Evolutionary conservation across 2,113 vertebrate species (phyloP).

Genomic region (Barbus barbus): DNA sequence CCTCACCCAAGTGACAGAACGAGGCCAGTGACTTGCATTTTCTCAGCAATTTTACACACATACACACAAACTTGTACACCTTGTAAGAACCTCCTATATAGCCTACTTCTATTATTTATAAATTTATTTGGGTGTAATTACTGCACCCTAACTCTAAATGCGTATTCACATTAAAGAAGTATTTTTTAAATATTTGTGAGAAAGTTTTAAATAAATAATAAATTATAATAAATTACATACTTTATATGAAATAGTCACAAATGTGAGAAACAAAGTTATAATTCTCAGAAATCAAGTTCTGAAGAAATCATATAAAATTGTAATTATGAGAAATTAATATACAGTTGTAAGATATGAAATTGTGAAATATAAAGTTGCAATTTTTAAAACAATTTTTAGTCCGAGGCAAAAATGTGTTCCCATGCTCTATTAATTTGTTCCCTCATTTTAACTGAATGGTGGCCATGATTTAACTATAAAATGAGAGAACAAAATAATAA

Average conservation of each 20-base stretch:
- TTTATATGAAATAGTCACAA: too few species aligned
- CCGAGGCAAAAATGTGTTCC: background rate
- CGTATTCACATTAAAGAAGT: background rate
- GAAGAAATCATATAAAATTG: too few species aligned
- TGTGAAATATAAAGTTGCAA: background rate
- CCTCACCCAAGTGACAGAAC: constrained; percentile 53
- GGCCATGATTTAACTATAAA: background rate
- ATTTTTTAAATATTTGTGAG: too few species aligned
- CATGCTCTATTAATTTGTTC: background rate
- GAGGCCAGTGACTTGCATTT: constrained; percentile 24
- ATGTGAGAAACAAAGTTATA: too few species aligned
- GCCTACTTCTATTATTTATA: background rate
- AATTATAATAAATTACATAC: too few species aligned
- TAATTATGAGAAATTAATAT: background rate
- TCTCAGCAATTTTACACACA: constrained; percentile 24
- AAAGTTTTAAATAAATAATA: too few species aligned
- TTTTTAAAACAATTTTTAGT: background rate
- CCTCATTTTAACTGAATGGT: background rate
- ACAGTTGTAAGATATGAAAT: background rate
- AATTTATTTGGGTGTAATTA: background rate
- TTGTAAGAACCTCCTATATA: background rate
- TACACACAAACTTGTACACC: constrained; percentile 3
- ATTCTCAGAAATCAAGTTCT: too few species aligned
- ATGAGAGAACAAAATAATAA: background rate
- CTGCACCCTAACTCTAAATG: background rate